These are phyloP conservation scores for Drosophila testacea DNA, from an alignment of 2,888 invertebrate species.

Conservation along the genomic window DNA sequence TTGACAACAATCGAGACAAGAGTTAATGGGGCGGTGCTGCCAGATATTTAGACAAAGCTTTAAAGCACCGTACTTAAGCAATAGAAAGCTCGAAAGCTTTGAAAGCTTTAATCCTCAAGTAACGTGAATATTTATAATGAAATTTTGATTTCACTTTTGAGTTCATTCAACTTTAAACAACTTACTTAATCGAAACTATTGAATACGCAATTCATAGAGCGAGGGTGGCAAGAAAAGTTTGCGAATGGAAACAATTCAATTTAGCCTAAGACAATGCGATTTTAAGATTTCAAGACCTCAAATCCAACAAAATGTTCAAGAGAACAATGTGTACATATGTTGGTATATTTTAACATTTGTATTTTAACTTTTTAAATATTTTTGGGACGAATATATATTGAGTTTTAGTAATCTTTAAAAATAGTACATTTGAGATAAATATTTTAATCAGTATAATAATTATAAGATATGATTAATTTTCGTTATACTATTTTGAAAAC, in stretches of 20 bases:
- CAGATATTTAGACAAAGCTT: constrained; percentile 10
- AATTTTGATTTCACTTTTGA: constrained; percentile 24
- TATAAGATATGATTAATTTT: no score
- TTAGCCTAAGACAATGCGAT: no score
- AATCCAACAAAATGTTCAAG: no score
- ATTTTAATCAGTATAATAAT: no score
- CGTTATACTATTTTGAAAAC: background rate
- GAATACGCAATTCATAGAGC: constrained; percentile 11
- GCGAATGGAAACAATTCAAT: no score
- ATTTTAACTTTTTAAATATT: no score
- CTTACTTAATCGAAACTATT: constrained; percentile 5
- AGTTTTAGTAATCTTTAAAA: no score
- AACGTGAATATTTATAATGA: constrained; percentile 10
- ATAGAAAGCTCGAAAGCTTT: constrained; percentile 6
- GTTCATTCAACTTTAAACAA: constrained; percentile 19
- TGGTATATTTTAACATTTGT: no score
- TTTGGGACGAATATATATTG: no score
- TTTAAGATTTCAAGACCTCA: no score
- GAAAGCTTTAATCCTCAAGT: background rate
- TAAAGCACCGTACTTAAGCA: constrained; percentile 4
- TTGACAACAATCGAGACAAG: constrained; percentile 36
- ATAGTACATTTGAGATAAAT: no score
- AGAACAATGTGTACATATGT: no score
- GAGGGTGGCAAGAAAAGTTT: background rate
- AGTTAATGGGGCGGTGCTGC: constrained; percentile 14